Evolutionary conservation across 2,797 vertebrate species (phyloP).

Genomic region (Trachops cirrhosus): DNA sequence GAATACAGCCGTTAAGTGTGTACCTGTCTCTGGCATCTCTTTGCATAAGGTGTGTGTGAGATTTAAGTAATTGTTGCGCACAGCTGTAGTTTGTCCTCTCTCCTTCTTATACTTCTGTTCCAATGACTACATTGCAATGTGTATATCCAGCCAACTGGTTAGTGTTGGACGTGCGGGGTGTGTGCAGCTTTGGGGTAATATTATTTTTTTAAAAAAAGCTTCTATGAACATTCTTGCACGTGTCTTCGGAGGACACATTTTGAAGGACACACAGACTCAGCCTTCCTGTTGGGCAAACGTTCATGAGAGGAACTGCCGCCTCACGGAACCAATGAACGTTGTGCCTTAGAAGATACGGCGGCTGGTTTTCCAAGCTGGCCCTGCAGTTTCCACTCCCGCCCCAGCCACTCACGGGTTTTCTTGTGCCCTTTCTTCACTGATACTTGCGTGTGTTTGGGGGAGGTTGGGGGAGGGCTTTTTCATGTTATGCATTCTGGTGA

Average conservation of each 20-base stretch:
- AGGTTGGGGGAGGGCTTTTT: neutral
- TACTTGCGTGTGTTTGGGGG: neutral
- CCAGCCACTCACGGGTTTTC: accelerated
- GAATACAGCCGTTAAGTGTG: neutral
- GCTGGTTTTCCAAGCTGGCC: neutral
- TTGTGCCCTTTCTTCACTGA: neutral
- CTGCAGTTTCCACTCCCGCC: neutral
- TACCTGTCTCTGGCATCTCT: neutral
- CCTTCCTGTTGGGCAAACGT: neutral
- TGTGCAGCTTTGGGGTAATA: neutral
- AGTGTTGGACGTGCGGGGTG: neutral
- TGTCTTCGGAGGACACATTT: neutral
- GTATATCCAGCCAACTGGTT: accelerated
- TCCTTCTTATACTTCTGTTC: accelerated
- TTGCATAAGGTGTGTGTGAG: neutral
- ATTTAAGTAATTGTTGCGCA: neutral
- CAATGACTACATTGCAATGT: accelerated
- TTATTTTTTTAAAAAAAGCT: neutral
- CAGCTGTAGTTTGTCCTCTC: neutral
- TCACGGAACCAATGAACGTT: accelerated
- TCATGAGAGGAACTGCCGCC: neutral
- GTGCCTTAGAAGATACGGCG: neutral
- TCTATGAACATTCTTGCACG: neutral
- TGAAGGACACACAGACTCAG: neutral
- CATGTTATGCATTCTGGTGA: neutral